phyloP scores from a whole-genome alignment of 2,888 invertebrate genomes.

The Ariolimax columbianus region DNA sequence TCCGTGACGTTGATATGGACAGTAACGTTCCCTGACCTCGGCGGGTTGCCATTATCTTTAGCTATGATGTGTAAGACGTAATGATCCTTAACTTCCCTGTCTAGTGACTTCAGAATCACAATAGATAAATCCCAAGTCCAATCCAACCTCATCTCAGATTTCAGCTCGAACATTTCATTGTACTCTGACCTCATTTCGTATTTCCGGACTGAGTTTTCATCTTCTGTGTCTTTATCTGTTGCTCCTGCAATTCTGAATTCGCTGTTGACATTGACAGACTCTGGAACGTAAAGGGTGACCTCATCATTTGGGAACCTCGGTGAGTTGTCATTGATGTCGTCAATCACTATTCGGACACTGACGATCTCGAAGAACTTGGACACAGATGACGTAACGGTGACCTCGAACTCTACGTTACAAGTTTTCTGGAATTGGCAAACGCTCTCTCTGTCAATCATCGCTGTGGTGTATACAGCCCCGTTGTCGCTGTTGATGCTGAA shows the following conservation, averaged over 20 bases:
- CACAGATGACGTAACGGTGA: constrained; percentile 55
- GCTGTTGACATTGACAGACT: constrained; percentile 53
- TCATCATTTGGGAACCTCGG: constrained; percentile 55
- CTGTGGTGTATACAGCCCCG: constrained; percentile 62
- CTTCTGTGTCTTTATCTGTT: constrained; percentile 55
- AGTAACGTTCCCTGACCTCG: constrained; percentile 59
- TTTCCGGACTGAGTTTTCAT: constrained; percentile 53
- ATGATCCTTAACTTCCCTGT: constrained; percentile 62
- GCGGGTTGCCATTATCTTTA: constrained; percentile 63
- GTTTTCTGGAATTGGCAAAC: constrained; percentile 58
- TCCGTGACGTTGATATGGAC: constrained; percentile 68
- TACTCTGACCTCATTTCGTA: constrained; percentile 55
- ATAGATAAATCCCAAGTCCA: constrained; percentile 62
- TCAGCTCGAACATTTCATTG: constrained; percentile 54
- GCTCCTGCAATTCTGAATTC: constrained; percentile 56
- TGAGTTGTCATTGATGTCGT: constrained; percentile 60
- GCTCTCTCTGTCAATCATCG: constrained; percentile 64
- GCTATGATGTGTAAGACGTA: constrained; percentile 65
- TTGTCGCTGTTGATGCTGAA: constrained; percentile 61
- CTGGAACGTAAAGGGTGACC: constrained; percentile 53
- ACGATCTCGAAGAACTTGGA: constrained; percentile 57
- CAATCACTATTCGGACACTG: constrained; percentile 55
- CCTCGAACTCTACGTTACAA: constrained; percentile 62
- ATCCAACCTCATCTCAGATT: constrained; percentile 60
- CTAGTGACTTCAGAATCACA: constrained; percentile 60